Evolutionary conservation across 2,888 invertebrate species (phyloP), one percentile per base, ranked within the genome.

Genomic region (Melanchra persicariae): DNA sequence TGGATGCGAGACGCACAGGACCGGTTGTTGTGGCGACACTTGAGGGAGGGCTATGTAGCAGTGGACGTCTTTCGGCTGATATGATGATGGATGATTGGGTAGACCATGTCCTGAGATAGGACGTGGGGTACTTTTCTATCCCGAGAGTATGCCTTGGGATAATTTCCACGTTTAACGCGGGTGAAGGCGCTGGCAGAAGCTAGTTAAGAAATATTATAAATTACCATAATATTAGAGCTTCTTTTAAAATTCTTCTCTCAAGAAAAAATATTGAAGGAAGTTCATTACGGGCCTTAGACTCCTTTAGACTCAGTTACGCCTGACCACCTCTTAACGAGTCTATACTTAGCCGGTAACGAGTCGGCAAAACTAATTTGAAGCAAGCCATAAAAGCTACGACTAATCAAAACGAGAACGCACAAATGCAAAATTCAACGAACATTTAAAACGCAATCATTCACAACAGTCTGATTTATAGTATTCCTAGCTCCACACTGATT

Each of bases 371-470:
- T 61, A 77, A 81, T 81, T 69, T 61, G 58, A 74, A 81, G 70
- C 72, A 82, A 70, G 57, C 79, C 83, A 73, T 82, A 82, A 58
- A 78, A 51, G 22, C 37, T 22, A n/a, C 63, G 9, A 72, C 79
- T 61, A 77, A 81, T 82, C 82, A 78, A 63, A 60, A 54, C 19
- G 73, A 82, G 67, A 63, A 71, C 79, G 57, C 49, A 67, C n/a
- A 82, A 82, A 61, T 79, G 51, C 67, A 79, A 73, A 68, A 82
- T 78, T 63, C 17, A 64, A 57, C 57, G 55, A 61, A 71, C 71
- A 24, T 67, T 64, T 78, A 79, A 71, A 78, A 64, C 63, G 60
- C 58, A 64, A 66, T 65, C 62, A 58, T 74, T 66, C 24, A 37
- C 47, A 10, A 54, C 34, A 57, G 37, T 30, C 54, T 77, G 77